Percentiles rank a stretch among this genome's conserved stretches.
Evolutionary conservation across 2,888 invertebrate genomes (phyloP).

Genomic region (Linyphia triangularis): DNA sequence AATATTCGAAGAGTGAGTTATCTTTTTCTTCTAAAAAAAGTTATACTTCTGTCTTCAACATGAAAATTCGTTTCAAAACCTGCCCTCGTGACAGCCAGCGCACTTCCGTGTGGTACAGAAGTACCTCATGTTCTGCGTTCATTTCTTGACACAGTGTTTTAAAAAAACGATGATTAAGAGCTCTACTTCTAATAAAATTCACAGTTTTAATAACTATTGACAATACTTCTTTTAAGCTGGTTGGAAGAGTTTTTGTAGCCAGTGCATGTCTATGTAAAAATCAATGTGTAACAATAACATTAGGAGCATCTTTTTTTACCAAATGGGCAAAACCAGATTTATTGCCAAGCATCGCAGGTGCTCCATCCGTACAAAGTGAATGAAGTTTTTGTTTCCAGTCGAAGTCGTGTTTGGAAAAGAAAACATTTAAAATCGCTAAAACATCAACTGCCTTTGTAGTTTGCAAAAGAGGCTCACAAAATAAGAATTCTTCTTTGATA

Average conservation of each 20-base stretch:
- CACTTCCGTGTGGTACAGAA: constrained; percentile 57
- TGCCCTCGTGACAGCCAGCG: constrained; percentile 57
- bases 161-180: constrained; percentile 44
- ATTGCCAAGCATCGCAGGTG: too few species aligned
- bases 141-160: constrained; percentile 17
- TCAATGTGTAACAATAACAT: too few species aligned
- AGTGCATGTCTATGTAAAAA: constrained; percentile 62
- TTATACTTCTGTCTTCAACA: constrained; percentile 44
- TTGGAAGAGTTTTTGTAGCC: constrained; percentile 61
- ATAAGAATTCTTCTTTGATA: too few species aligned
- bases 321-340: too few species aligned
- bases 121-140: constrained; percentile 52
- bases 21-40: constrained; percentile 22
- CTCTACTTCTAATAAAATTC: constrained; percentile 61
- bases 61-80: constrained; percentile 60
- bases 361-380: too few species aligned
- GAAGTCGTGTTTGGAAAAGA: too few species aligned
- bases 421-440: too few species aligned
- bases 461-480: too few species aligned
- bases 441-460: too few species aligned
- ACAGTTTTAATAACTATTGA: constrained; percentile 57
- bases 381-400: too few species aligned
- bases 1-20: too few species aligned
- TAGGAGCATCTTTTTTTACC: too few species aligned
- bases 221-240: constrained; percentile 62